Conservation (phyloP, 2,113 vertebrate species). For the Elephas maximus region DNA sequence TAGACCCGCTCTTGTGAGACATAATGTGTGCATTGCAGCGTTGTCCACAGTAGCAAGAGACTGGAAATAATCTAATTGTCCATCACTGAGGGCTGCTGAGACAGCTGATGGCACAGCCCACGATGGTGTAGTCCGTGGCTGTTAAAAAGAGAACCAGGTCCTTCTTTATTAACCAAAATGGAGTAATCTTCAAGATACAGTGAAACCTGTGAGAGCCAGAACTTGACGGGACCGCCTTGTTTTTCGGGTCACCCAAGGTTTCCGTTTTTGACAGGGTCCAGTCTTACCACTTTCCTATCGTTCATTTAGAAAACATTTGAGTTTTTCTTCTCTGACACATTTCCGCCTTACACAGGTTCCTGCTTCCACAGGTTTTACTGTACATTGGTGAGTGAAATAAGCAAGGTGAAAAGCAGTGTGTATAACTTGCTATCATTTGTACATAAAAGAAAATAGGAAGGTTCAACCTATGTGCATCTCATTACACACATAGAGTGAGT, state of each 20-base stretch:
- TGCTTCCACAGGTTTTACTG: not conserved
- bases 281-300: not conserved
- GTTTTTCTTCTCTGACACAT: not conserved
- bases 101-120: not conserved
- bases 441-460: not conserved
- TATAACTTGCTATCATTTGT: no score
- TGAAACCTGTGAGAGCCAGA: not conserved
- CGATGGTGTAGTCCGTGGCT: not conserved
- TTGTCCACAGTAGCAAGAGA: not conserved
- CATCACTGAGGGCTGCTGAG: not conserved
- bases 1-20: not conserved
- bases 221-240: no score
- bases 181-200: not conserved
- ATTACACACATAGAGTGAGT: not conserved
- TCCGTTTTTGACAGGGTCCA: not conserved
- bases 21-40: not conserved
- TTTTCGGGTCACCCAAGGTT: no score
- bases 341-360: not conserved
- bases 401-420: not conserved
- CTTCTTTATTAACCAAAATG: not conserved
- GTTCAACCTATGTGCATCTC: not conserved
- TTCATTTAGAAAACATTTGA: not conserved
- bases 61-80: not conserved
- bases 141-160: not conserved
- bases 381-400: not conserved